These are phyloP conservation scores for Rhinolophus ferrumequinum DNA, from an alignment of 2,113 vertebrate species.

Conservation along the genomic window DNA sequence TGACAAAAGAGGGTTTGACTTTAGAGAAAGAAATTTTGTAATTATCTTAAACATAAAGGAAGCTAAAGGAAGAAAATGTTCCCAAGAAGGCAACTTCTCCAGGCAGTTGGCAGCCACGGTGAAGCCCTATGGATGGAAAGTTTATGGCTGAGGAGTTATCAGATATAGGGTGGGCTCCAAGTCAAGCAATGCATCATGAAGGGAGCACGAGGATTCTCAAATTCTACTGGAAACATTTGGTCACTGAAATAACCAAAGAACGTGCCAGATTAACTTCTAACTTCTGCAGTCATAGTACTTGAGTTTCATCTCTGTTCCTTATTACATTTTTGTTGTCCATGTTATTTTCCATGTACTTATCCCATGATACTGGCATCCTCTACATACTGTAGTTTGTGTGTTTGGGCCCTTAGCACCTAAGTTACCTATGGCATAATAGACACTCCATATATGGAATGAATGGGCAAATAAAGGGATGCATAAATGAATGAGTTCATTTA, in stretches of 20 bases:
- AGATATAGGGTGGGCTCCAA: background rate
- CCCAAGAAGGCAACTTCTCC: background rate
- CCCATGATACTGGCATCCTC: background rate
- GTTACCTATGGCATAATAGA: background rate
- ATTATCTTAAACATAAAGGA: background rate
- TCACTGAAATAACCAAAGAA: background rate
- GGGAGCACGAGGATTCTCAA: fast-evolving
- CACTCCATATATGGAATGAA: background rate
- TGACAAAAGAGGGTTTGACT: conserved; percentile 23
- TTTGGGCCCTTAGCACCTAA: background rate
- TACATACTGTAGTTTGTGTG: background rate
- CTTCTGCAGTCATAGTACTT: background rate
- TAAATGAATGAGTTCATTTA: background rate
- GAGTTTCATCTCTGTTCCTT: background rate
- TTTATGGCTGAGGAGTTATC: background rate
- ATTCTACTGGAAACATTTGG: background rate
- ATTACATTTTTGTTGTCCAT: background rate
- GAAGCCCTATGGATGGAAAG: background rate
- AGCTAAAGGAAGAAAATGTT: conserved; percentile 16
- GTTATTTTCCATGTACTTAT: background rate
- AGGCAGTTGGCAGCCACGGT: background rate
- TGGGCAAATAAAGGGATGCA: background rate
- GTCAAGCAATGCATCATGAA: background rate
- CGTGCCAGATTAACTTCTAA: background rate
- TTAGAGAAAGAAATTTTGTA: background rate